Conservation (phyloP, 2,797 vertebrate species). For the Onychomys torridus region DNA sequence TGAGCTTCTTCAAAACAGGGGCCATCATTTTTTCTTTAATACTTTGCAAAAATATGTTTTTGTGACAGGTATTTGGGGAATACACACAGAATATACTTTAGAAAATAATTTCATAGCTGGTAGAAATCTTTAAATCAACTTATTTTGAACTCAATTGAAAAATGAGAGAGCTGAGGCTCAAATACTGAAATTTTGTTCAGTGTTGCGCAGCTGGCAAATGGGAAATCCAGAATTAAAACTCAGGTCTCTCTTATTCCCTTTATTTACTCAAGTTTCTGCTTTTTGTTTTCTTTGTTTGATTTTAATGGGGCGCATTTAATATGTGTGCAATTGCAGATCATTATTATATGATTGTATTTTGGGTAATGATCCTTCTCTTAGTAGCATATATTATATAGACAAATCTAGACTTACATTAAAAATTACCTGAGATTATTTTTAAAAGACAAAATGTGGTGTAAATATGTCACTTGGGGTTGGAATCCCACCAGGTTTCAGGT, state of each 20-base stretch:
- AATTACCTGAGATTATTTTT: not conserved
- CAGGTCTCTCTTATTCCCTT: not conserved
- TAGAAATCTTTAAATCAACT: not conserved
- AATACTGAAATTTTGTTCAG: not conserved
- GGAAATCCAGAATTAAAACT: not conserved
- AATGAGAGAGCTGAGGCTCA: not conserved
- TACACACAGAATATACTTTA: not conserved
- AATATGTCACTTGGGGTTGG: not conserved
- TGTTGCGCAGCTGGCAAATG: not conserved
- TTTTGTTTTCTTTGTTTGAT: not conserved
- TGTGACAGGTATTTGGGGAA: not conserved
- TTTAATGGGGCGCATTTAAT: not conserved
- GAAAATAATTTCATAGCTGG: not conserved
- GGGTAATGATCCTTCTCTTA: not conserved
- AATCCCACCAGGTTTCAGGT: too few relatives aligned
- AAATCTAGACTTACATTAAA: not conserved
- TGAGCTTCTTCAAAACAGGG: not conserved
- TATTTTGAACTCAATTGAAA: not conserved
- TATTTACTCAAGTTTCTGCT: not conserved
- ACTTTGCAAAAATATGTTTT: not conserved
- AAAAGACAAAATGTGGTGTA: not conserved
- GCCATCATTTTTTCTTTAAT: not conserved
- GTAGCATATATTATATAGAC: not conserved
- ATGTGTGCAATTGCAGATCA: not conserved
- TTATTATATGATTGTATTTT: not conserved